Conservation (phyloP, 2,113 vertebrate genomes). For the Lampris megalopsis region DNA sequence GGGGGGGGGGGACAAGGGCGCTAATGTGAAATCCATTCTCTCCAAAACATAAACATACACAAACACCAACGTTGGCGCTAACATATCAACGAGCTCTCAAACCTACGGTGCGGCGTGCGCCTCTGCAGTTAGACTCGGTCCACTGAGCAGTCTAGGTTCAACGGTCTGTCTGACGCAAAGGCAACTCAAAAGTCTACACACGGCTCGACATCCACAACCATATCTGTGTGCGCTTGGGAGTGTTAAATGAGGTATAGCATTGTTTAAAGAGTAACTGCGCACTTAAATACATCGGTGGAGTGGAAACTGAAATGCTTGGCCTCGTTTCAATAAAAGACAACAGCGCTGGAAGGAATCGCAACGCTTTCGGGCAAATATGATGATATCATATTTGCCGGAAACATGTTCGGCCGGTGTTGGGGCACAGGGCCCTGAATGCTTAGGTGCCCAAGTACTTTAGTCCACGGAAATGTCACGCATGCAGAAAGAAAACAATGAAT, state of each 20-base stretch:
- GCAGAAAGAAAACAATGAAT: no score
- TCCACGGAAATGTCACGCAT: no score
- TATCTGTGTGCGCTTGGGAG: constrained; percentile 9
- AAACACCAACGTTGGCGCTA: constrained; percentile 23
- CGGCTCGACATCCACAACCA: background rate
- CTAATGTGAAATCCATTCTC: constrained; percentile 71
- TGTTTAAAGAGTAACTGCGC: background rate
- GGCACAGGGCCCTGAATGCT: no score
- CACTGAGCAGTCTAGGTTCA: constrained; percentile 11
- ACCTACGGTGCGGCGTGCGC: constrained; percentile 37
- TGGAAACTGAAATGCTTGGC: no score
- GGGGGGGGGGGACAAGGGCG: constrained; percentile 62
- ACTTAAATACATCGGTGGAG: no score
- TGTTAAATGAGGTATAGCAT: constrained; percentile 36
- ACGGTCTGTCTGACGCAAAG: constrained; percentile 23
- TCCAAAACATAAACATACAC: constrained; percentile 47
- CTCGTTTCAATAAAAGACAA: no score
- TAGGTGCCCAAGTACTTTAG: no score
- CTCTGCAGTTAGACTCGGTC: constrained; percentile 54
- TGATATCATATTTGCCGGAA: no score
- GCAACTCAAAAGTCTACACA: background rate
- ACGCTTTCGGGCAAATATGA: no score
- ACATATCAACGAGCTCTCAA: constrained; percentile 43
- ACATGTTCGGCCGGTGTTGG: no score
- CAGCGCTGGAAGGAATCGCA: no score